Conservation (phyloP, 2,113 vertebrate species). For the Dryoscopus gambensis region DNA sequence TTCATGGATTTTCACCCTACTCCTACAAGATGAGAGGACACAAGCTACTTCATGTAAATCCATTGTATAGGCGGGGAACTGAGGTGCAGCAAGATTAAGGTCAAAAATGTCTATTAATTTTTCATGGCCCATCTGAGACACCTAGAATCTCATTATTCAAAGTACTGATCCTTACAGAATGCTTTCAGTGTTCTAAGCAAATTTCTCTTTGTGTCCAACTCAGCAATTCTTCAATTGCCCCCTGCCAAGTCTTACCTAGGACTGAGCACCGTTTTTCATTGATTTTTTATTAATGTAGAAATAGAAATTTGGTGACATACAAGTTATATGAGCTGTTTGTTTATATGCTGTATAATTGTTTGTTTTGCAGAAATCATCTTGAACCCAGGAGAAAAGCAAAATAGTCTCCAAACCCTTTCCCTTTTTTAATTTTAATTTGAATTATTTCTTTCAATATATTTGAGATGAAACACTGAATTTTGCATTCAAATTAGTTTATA, state of each 20-base stretch:
- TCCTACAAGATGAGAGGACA: background rate
- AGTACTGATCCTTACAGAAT: slow-evolving; percentile 8
- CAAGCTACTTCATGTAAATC: slow-evolving; percentile 7
- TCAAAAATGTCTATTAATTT: slow-evolving; percentile 35
- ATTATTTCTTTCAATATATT: background rate
- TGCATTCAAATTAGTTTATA: background rate
- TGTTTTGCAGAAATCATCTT: background rate
- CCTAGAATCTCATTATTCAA: slow-evolving; percentile 9
- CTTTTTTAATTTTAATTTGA: background rate
- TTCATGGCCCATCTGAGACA: slow-evolving; percentile 13
- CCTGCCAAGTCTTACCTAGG: background rate
- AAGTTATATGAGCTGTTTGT: background rate
- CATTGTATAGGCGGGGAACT: background rate
- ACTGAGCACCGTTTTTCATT: background rate
- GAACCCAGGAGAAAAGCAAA: background rate
- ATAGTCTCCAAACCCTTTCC: background rate
- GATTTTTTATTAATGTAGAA: background rate
- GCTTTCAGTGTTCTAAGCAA: slow-evolving; percentile 32
- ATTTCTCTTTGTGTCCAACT: slow-evolving; percentile 11
- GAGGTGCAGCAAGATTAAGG: slow-evolving; percentile 29
- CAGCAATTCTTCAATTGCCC: background rate
- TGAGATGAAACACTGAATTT: background rate
- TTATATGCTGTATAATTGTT: background rate
- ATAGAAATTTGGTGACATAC: background rate
- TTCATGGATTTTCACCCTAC: background rate